These are phyloP conservation scores for Polyploca ridens DNA, from an alignment of 2,888 invertebrate genomes.

Conservation along the genomic window DNA sequence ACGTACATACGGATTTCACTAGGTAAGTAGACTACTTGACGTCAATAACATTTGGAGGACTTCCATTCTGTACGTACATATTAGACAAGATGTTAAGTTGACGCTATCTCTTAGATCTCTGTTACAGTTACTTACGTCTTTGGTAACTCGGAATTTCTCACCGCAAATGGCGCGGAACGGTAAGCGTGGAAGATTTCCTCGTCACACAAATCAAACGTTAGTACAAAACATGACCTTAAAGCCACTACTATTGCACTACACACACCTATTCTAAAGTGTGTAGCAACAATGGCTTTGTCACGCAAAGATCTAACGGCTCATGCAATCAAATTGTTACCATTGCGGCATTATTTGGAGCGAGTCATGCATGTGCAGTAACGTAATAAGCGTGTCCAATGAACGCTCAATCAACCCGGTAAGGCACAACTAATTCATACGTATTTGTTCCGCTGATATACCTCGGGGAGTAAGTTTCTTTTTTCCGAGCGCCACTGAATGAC, in stretches of 20 bases:
- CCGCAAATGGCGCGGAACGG: conserved; percentile 26
- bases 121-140: conserved; percentile 20
- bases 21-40: conserved; percentile 27
- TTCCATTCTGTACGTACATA: background rate
- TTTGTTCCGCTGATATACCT: conserved; percentile 52
- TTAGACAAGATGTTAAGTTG: background rate
- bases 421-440: conserved; percentile 46
- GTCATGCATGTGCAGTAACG: conserved; percentile 42
- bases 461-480: conserved; percentile 44
- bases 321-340: conserved; percentile 43
- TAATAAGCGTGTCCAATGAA: conserved; percentile 30
- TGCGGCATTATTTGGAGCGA: conserved; percentile 49
- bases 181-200: conserved; percentile 20
- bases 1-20: too few relatives aligned
- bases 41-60: conserved; percentile 39
- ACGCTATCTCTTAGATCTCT: background rate
- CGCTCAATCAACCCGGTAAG: conserved; percentile 42
- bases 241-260: conserved; percentile 23
- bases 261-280: conserved; percentile 18
- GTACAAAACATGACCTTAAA: conserved; percentile 31
- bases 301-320: conserved; percentile 36
- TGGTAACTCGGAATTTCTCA: conserved; percentile 16
- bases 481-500: conserved; percentile 47
- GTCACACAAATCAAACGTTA: conserved; percentile 18
- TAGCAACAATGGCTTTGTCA: conserved; percentile 30